phyloP scores from a whole-genome alignment of 1,140 invertebrate species.

The Drosophila navojoa region DNA sequence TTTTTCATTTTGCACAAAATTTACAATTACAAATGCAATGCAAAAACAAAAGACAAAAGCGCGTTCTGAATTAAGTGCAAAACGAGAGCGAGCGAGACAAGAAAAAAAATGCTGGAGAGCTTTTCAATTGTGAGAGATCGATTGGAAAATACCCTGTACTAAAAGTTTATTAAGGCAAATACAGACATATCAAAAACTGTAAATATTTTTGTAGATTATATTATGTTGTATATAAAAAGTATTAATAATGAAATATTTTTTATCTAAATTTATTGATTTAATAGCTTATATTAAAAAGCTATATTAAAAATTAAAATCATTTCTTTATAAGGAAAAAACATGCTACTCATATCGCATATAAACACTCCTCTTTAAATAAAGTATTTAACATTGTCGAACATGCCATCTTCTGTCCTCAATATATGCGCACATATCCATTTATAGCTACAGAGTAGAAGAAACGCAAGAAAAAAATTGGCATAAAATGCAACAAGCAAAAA shows the following conservation, averaged over 20 bases:
- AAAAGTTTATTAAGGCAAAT: too few relatives aligned
- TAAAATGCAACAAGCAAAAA: constrained; percentile 67
- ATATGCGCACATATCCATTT: not conserved
- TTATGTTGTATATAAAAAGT: too few relatives aligned
- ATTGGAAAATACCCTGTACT: not conserved
- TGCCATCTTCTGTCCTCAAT: not conserved
- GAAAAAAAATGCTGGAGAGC: constrained; percentile 20
- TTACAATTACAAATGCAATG: constrained; percentile 71
- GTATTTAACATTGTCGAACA: not conserved
- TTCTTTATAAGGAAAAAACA: too few relatives aligned
- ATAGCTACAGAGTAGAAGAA: constrained; percentile 7
- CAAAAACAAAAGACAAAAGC: constrained; percentile 44
- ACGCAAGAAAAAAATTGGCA: constrained; percentile 43
- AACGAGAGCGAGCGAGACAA: constrained; percentile 11
- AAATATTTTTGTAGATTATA: too few relatives aligned
- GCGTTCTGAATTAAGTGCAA: constrained; percentile 26
- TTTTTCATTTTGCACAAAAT: constrained; percentile 28
- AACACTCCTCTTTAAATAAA: too few relatives aligned
- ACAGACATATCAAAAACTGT: too few relatives aligned
- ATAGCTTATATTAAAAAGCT: too few relatives aligned
- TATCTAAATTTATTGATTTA: not conserved
- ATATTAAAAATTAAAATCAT: too few relatives aligned
- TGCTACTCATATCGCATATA: too few relatives aligned
- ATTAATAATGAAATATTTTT: too few relatives aligned
- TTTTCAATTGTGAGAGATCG: not conserved